phyloP scores from a whole-genome alignment of 2,113 vertebrate species.

The Elachura formosa region DNA sequence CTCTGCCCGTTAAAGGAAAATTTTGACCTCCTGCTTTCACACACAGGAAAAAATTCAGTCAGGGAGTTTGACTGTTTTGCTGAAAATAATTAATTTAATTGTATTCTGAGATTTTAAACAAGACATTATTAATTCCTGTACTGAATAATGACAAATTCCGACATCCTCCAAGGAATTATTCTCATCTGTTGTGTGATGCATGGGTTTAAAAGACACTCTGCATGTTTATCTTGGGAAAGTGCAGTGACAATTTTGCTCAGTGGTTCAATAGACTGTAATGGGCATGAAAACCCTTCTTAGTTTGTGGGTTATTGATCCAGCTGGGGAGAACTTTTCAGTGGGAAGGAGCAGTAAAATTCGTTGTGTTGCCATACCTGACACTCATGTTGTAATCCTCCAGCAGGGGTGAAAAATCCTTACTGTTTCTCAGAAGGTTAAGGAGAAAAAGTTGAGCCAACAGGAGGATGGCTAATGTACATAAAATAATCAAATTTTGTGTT shows the following conservation, averaged over 20 bases:
- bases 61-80: not conserved
- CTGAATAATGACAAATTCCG: not conserved
- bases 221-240: not conserved
- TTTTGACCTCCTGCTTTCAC: not conserved
- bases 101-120: not conserved
- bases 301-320: conserved; percentile 9
- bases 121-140: not conserved
- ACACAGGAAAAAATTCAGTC: not conserved
- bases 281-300: not conserved
- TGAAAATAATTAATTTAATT: not conserved
- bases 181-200: not conserved
- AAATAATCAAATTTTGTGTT: not conserved
- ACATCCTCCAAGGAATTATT: not conserved
- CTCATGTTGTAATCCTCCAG: not conserved
- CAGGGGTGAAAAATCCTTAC: not conserved
- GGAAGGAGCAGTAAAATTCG: conserved; percentile 11
- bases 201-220: not conserved
- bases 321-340: not conserved
- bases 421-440: not conserved
- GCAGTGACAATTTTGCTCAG: not conserved
- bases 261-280: not conserved
- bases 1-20: not conserved
- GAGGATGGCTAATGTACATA: not conserved
- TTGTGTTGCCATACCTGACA: not conserved
- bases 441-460: not conserved